phyloP scores from a whole-genome alignment of 1,140 invertebrate genomes.

The Hetaerina americana region DNA sequence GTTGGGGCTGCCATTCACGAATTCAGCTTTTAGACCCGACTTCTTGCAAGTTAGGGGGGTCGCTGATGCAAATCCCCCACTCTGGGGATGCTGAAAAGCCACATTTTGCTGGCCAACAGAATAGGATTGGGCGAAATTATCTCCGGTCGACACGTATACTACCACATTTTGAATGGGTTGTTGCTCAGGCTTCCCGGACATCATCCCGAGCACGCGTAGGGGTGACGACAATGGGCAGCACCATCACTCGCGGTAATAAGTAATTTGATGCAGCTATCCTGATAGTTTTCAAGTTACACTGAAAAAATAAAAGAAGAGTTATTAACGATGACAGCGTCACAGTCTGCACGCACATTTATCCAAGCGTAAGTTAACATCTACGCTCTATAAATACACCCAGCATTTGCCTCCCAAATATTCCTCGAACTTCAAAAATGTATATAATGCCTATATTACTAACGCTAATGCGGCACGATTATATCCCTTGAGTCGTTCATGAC shows the following conservation, averaged over 20 bases:
- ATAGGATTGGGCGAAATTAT: constrained; percentile 26
- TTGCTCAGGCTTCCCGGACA: constrained; percentile 33
- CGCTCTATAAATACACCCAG: too few species aligned
- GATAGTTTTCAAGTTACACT: constrained; percentile 6
- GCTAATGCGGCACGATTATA: too few species aligned
- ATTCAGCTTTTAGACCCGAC: constrained; percentile 1
- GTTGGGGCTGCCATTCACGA: constrained; percentile 1
- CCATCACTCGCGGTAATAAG: constrained; percentile 13
- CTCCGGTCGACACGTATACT: constrained; percentile 31
- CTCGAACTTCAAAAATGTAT: too few species aligned
- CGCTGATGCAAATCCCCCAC: constrained; percentile 8
- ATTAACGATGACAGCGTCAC: too few species aligned
- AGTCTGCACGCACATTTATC: too few species aligned
- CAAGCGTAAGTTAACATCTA: too few species aligned
- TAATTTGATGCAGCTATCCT: background rate
- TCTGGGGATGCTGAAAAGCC: constrained; percentile 6
- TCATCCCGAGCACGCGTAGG: constrained; percentile 20
- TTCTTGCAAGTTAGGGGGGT: constrained; percentile 5
- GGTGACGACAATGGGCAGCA: constrained; percentile 7
- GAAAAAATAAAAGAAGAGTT: too few species aligned
- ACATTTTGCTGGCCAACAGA: constrained; percentile 27
- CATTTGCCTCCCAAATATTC: too few species aligned
- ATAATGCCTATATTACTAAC: too few species aligned
- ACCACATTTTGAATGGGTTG: constrained; percentile 31
- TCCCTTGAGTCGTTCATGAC: too few species aligned